Conservation (phyloP, 2,888 invertebrate species). For the Spatulosminthurus flaviceps region DNA sequence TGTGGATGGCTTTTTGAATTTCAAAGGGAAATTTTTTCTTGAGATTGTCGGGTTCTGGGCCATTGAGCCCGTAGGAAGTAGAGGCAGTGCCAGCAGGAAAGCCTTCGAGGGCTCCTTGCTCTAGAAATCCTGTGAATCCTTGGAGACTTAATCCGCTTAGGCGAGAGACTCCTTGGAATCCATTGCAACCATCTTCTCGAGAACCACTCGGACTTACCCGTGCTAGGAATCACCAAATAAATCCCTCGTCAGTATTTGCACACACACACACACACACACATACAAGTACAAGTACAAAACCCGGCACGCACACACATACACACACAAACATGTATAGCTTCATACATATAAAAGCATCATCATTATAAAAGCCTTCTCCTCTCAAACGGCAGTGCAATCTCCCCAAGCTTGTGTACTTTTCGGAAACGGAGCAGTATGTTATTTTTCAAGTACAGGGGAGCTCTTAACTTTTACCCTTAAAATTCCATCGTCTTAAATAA, state of each 20-base stretch:
- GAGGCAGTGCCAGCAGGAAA: constrained; percentile 62
- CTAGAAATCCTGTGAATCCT: constrained; percentile 61
- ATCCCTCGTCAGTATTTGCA: background rate
- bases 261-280: background rate
- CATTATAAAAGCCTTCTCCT: background rate
- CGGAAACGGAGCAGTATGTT: background rate
- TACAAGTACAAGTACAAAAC: background rate
- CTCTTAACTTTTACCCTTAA: no score
- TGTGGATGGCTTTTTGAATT: constrained; percentile 91
- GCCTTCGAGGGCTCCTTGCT: constrained; percentile 63
- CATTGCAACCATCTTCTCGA: constrained; percentile 63
- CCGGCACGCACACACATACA: background rate
- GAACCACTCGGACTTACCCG: constrained; percentile 58
- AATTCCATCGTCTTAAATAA: no score
- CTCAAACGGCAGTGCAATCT: no score
- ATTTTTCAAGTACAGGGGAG: background rate
- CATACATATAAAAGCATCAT: background rate
- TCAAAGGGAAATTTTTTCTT: constrained; percentile 89
- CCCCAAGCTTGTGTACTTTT: background rate
- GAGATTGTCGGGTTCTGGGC: constrained; percentile 60
- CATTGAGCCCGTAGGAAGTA: constrained; percentile 61
- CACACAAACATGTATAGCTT: background rate
- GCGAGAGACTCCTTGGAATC: constrained; percentile 64
- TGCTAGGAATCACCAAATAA: constrained; percentile 32
- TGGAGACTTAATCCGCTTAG: constrained; percentile 63